Evolutionary conservation across 2,797 vertebrate genomes (phyloP).

Genomic region (Calcarius lapponicus): DNA sequence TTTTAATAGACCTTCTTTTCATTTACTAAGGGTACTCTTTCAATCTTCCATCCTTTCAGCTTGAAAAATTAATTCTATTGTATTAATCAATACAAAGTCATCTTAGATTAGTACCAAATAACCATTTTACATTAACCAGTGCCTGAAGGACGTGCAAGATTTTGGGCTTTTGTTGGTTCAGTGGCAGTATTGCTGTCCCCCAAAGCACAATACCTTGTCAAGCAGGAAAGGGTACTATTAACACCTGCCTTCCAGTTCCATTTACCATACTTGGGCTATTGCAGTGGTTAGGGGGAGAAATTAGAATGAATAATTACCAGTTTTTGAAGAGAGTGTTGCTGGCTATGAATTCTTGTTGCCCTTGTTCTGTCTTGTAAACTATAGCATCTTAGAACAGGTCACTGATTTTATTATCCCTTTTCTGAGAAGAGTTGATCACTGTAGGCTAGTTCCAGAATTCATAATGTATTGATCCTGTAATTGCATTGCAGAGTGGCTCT

Average conservation of each 20-base stretch:
- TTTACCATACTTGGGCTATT: background rate
- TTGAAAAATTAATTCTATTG: constrained; percentile 26
- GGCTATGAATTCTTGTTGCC: constrained; percentile 17
- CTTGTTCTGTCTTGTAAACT: constrained; percentile 31
- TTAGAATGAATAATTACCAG: constrained; percentile 12
- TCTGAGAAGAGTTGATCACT: constrained; percentile 24
- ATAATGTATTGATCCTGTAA: constrained; percentile 27
- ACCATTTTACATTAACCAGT: constrained; percentile 14
- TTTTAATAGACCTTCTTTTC: background rate
- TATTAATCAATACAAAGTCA: constrained; percentile 14
- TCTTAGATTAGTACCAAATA: constrained; percentile 29
- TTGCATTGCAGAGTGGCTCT: background rate
- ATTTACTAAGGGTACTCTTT: background rate
- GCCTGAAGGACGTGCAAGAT: background rate
- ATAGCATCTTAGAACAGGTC: constrained; percentile 6
- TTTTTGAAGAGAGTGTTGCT: constrained; percentile 19
- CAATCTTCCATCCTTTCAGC: constrained; percentile 21
- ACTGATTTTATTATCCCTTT: constrained; percentile 25
- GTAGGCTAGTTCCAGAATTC: constrained; percentile 18
- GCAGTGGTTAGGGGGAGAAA: constrained; percentile 18
- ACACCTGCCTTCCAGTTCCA: constrained; percentile 19
- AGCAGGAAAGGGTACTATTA: background rate
- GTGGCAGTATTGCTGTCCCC: background rate
- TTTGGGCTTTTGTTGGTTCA: background rate
- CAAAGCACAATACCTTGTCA: constrained; percentile 1